Conservation (phyloP, 2,888 invertebrate genomes). For the Thumatha senex region DNA sequence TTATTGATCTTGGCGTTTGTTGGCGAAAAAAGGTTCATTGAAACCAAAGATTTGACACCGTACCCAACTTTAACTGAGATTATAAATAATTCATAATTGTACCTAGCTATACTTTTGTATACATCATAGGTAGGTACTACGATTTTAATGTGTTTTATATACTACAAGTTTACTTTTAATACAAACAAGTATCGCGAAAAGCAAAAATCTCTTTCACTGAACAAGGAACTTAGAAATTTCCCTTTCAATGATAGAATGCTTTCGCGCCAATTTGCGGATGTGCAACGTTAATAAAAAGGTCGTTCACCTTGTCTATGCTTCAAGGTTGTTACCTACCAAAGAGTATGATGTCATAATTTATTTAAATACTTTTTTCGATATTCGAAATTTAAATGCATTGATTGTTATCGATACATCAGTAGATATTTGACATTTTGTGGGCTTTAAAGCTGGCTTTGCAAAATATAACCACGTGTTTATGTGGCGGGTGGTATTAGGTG, state of each 20-base stretch:
- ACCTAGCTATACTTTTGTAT: too few relatives aligned
- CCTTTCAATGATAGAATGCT: constrained; percentile 28
- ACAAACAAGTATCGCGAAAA: background rate
- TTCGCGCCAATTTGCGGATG: constrained; percentile 38
- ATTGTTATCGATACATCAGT: too few relatives aligned
- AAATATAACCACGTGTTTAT: too few relatives aligned
- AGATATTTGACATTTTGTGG: background rate
- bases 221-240: constrained; percentile 24
- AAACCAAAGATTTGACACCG: background rate
- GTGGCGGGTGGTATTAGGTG: too few relatives aligned
- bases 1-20: background rate
- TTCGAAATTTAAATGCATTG: too few relatives aligned
- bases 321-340: constrained; percentile 29
- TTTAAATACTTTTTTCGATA: too few relatives aligned
- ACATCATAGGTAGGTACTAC: too few relatives aligned
- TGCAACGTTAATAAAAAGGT: constrained; percentile 34
- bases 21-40: background rate
- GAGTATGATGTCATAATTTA: constrained; percentile 33
- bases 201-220: constrained; percentile 1
- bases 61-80: too few relatives aligned
- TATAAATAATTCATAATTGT: too few relatives aligned
- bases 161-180: background rate
- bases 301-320: constrained; percentile 36
- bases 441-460: too few relatives aligned
- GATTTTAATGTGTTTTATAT: background rate